Conservation (phyloP, 2,797 vertebrate genomes). For the Coreius guichenoti region DNA sequence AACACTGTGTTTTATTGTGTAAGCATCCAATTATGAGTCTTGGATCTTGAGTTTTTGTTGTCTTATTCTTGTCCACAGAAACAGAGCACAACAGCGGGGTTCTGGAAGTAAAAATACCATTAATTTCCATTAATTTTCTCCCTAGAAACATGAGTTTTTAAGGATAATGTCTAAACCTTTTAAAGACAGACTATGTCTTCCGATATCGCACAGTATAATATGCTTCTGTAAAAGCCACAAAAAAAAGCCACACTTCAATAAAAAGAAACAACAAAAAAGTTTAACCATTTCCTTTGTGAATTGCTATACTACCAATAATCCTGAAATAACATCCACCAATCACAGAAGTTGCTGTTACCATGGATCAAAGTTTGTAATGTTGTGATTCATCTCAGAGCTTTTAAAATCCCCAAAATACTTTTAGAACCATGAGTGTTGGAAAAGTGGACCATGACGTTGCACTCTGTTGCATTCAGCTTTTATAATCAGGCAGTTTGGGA, state of each 20-base stretch:
- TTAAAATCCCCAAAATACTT: neutral
- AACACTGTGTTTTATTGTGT: constrained; percentile 55
- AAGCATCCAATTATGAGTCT: constrained; percentile 40
- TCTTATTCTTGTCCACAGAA: constrained; percentile 35
- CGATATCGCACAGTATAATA: neutral
- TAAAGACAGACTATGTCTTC: neutral
- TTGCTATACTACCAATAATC: neutral
- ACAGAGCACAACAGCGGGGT: constrained; percentile 1
- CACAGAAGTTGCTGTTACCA: neutral
- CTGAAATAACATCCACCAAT: neutral
- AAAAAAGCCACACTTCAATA: too few species aligned
- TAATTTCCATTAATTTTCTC: neutral
- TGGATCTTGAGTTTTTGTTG: constrained; percentile 5
- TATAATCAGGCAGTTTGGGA: neutral
- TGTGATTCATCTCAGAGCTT: neutral
- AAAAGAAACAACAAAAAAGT: neutral
- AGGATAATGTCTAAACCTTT: neutral
- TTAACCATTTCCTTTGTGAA: neutral
- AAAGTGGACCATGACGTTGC: neutral
- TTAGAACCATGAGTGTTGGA: neutral
- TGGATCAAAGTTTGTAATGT: neutral
- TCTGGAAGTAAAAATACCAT: neutral
- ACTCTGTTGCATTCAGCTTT: neutral
- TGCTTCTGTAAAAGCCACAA: neutral
- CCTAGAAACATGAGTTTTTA: neutral